A percentile compares a stretch with the other conserved stretches of the same genome.
phyloP scores from a whole-genome alignment of 2,888 invertebrate genomes.

The Anthophora plumipes region DNA sequence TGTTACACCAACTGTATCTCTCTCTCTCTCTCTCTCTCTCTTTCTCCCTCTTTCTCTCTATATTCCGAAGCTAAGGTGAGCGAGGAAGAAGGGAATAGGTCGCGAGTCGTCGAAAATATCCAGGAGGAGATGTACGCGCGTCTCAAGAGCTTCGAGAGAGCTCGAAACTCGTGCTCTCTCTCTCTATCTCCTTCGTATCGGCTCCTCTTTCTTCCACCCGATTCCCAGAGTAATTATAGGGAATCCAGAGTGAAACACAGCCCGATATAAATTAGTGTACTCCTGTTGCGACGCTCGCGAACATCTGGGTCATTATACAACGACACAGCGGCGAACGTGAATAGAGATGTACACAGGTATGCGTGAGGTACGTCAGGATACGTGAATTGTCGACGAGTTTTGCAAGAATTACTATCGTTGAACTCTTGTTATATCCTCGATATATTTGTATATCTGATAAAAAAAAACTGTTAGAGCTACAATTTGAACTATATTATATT shows the following conservation, averaged over 20 bases:
- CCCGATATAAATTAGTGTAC: slow-evolving; percentile 54
- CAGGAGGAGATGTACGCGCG: slow-evolving; percentile 44
- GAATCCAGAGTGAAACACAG: slow-evolving; percentile 49
- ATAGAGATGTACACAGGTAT: too few species aligned
- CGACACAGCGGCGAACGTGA: slow-evolving; percentile 28
- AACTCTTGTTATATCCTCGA: too few species aligned
- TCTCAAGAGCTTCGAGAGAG: slow-evolving; percentile 34
- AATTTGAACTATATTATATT: too few species aligned
- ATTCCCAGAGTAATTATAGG: slow-evolving; percentile 52
- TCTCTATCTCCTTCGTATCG: neutral
- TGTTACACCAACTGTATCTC: slow-evolving; percentile 43
- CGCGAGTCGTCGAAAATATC: slow-evolving; percentile 53
- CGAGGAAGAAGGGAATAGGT: slow-evolving; percentile 25
- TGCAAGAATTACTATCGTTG: slow-evolving; percentile 13
- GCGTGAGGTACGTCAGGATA: too few species aligned
- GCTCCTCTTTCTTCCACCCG: neutral
- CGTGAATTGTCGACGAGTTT: slow-evolving; percentile 1
- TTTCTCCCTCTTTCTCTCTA: slow-evolving; percentile 10
- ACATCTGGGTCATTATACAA: slow-evolving; percentile 49
- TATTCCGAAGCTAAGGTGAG: too few species aligned
- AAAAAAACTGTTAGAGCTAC: too few species aligned
- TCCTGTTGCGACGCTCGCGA: slow-evolving; percentile 43
- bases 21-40: slow-evolving; percentile 2
- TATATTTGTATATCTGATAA: too few species aligned
- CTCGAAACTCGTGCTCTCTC: neutral